Base-by-base conservation (phyloP, 2,113 vertebrate genomes). In the Otis tarda region DNA sequence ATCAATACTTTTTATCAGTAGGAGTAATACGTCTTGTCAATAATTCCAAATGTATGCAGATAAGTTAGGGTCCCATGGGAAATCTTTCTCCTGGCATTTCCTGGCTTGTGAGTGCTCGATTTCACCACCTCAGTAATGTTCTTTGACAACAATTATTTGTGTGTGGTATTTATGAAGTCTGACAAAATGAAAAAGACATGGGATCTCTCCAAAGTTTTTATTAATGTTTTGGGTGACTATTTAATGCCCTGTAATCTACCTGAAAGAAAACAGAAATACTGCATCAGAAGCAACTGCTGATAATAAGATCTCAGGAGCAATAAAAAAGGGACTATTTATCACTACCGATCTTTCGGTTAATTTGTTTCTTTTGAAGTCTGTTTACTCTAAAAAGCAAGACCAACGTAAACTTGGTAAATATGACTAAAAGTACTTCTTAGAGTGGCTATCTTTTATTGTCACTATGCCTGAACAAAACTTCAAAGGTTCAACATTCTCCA, bases 381-480 rank as follows among this genome's bases (percentile, higher is more conserved):
- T 83, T 95, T 76, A 59, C 19, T 77, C 30, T 45, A 25, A 92
- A 93, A 90, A 60, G 41, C 28, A 69, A 83, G 18, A 76, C 25
- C 75, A 84, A 69, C 37, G 14, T 52, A 85, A 95, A 69, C 18
- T 35, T 50, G 24, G 11, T 77, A 92, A 85, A 87, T 61, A 67
- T 23, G 18, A 70, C 25, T 61, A 85, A 76, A 96, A 97, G 86
- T 63, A 83, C 57, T 92, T 87, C 91, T 43, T 87, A 91, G 63
- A 85, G 37, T 78, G 80, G 33, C 53, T 77, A 77, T 84, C 21
- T 87, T 80, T 88, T 93, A 75, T 41, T 92, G 55, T 59, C 77
- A 80, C 75, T 92, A 64, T 71, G 25, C 63, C 55, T 63, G 60
- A 74, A 90, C 52, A 73, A 95, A 95, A 91, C 75, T 92, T 93